A percentile compares a stretch with the other conserved stretches of the same genome.
phyloP scores from a whole-genome alignment of 2,888 invertebrate species.

The Tridacna gigas region DNA sequence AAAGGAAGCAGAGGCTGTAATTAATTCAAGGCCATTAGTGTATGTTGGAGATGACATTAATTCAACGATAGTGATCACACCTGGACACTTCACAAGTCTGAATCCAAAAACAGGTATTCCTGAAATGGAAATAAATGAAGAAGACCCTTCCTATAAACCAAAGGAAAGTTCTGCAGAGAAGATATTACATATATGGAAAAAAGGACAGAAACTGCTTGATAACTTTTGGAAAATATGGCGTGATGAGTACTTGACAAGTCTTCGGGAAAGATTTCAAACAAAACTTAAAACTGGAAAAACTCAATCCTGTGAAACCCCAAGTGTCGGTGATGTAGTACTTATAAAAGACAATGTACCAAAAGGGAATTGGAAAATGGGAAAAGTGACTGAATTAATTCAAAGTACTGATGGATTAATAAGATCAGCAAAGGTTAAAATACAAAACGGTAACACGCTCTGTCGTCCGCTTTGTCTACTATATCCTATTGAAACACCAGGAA shows the following conservation, averaged over 20 bases:
- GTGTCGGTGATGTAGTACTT: slow-evolving; percentile 31
- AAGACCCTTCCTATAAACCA: background rate
- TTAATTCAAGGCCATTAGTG: background rate
- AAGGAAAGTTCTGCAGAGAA: background rate
- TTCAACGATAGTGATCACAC: slow-evolving; percentile 1
- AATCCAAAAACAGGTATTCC: slow-evolving; percentile 8
- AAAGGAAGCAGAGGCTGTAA: background rate
- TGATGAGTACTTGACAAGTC: slow-evolving; percentile 35
- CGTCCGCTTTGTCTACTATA: slow-evolving; percentile 38
- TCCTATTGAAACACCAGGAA: slow-evolving; percentile 27
- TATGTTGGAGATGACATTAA: slow-evolving; percentile 20
- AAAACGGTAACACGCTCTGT: slow-evolving; percentile 9
- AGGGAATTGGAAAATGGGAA: slow-evolving; percentile 32
- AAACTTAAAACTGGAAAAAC: slow-evolving; percentile 24
- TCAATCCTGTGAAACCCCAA: slow-evolving; percentile 13
- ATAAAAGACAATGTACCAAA: slow-evolving; percentile 40
- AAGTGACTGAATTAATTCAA: slow-evolving; percentile 8
- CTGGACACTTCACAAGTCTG: background rate
- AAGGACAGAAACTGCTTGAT: slow-evolving; percentile 36
- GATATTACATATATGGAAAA: slow-evolving; percentile 23
- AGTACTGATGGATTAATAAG: slow-evolving; percentile 34
- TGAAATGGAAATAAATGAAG: background rate
- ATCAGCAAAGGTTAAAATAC: slow-evolving; percentile 26
- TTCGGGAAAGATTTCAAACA: slow-evolving; percentile 37
- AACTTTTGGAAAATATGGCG: slow-evolving; percentile 45